A percentile compares a stretch with the other conserved stretches of the same genome.
Evolutionary conservation across 2,888 invertebrate genomes (phyloP).

Genomic region (Drosophila mettleri): DNA sequence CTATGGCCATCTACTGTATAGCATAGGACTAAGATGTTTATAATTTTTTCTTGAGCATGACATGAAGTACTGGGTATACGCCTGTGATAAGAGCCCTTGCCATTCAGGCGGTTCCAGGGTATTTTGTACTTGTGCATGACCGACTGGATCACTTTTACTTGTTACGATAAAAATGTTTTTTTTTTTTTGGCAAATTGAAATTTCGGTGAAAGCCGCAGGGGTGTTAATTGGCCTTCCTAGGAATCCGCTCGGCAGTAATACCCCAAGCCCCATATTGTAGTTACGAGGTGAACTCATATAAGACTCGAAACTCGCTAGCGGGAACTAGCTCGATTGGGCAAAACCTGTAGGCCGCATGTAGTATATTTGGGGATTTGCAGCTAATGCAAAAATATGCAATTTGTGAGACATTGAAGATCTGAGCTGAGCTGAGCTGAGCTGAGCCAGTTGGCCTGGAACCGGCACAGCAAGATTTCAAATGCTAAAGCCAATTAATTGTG

Average conservation of each 20-base stretch:
- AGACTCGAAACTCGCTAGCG: background rate
- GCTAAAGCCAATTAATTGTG: constrained; percentile 28
- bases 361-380: constrained; percentile 7
- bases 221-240: background rate
- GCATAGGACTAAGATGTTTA: too few relatives aligned
- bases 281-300: too few relatives aligned
- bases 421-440: background rate
- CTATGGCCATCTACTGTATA: too few relatives aligned
- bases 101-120: background rate
- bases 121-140: background rate
- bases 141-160: background rate
- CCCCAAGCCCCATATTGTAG: background rate
- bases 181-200: background rate
- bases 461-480: constrained; percentile 31
- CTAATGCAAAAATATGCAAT: constrained; percentile 20
- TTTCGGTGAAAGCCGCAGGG: background rate
- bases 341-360: constrained; percentile 1
- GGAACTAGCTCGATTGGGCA: background rate
- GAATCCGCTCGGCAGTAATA: background rate
- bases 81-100: too few relatives aligned
- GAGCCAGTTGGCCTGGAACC: constrained; percentile 14
- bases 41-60: too few relatives aligned
- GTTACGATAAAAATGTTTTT: too few relatives aligned
- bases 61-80: too few relatives aligned
- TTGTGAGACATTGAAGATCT: constrained; percentile 2